Evolutionary conservation across 2,888 invertebrate genomes (phyloP).

Genomic region (Ptilodon capucinus): DNA sequence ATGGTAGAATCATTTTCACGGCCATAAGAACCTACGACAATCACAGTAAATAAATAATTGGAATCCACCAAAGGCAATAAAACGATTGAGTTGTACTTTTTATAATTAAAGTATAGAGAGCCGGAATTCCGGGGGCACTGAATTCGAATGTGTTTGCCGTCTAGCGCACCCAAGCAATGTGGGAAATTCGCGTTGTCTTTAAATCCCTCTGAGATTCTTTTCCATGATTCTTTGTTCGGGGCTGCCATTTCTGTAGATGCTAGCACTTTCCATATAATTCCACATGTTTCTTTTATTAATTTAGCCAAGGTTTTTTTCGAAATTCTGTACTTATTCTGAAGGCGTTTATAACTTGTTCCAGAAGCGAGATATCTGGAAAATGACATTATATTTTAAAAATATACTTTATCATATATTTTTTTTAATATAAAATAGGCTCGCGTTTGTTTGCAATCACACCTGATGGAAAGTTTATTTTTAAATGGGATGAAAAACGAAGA

Average conservation of each 20-base stretch:
- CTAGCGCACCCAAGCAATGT: slow-evolving; percentile 7
- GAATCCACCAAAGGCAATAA: slow-evolving; percentile 19
- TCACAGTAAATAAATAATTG: slow-evolving; percentile 22
- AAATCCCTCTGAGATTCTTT: slow-evolving; percentile 11
- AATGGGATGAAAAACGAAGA: no score
- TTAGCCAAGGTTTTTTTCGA: slow-evolving; percentile 10
- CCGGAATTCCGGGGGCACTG: not conserved
- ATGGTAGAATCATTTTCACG: slow-evolving; percentile 14
- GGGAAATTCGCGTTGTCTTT: slow-evolving; percentile 8
- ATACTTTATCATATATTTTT: no score
- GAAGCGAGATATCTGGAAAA: no score
- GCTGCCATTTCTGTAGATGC: slow-evolving; percentile 9
- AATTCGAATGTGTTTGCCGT: slow-evolving; percentile 11
- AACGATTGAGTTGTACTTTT: slow-evolving; percentile 4
- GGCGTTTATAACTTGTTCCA: no score
- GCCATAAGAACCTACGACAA: slow-evolving; percentile 22
- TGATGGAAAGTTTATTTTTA: no score
- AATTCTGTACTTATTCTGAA: no score
- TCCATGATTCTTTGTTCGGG: slow-evolving; percentile 12
- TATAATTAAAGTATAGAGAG: not conserved
- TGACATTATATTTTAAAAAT: no score
- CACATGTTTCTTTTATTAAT: slow-evolving; percentile 13
- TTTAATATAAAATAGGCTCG: no score
- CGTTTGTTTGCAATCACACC: no score
- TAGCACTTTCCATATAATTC: slow-evolving; percentile 13